phyloP scores from a whole-genome alignment of 2,888 invertebrate genomes.

The Ectemnius cavifrons region DNA sequence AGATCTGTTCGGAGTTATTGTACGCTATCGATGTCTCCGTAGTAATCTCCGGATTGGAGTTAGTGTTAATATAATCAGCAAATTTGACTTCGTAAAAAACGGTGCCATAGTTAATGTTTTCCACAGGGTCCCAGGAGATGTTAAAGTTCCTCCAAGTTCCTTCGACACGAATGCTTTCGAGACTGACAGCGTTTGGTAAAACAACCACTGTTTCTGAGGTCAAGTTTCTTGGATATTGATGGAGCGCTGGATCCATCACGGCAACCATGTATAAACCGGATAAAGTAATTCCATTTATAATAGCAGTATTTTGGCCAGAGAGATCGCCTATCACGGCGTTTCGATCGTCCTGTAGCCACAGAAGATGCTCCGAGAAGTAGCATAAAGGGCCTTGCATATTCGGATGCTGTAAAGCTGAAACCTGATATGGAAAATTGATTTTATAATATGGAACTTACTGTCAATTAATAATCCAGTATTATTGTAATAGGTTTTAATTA shows the following conservation, averaged over 20 bases:
- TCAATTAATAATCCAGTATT: too few relatives aligned
- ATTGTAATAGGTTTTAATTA: too few relatives aligned
- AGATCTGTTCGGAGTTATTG: slow-evolving; percentile 79
- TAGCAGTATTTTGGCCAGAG: slow-evolving; percentile 85
- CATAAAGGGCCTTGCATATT: slow-evolving; percentile 86
- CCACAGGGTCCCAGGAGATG: slow-evolving; percentile 89
- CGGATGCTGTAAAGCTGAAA: slow-evolving; percentile 79
- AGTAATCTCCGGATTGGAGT: slow-evolving; percentile 78
- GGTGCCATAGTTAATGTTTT: slow-evolving; percentile 87
- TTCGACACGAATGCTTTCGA: slow-evolving; percentile 83
- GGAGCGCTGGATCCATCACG: slow-evolving; percentile 85
- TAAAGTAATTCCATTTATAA: slow-evolving; percentile 83
- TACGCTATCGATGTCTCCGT: slow-evolving; percentile 70
- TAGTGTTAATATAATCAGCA: slow-evolving; percentile 81
- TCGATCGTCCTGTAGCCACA: slow-evolving; percentile 89
- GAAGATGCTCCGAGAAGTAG: slow-evolving; percentile 89
- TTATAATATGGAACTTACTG: not conserved
- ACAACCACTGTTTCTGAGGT: slow-evolving; percentile 80
- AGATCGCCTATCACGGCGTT: slow-evolving; percentile 88
- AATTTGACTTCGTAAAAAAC: slow-evolving; percentile 91
- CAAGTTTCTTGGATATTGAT: slow-evolving; percentile 81
- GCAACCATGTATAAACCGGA: slow-evolving; percentile 85
- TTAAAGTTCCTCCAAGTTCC: slow-evolving; percentile 91
- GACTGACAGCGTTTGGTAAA: slow-evolving; percentile 86
- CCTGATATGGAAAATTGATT: slow-evolving; percentile 45